phyloP scores from a whole-genome alignment of 1,140 invertebrate species.

The Heliconius himera region DNA sequence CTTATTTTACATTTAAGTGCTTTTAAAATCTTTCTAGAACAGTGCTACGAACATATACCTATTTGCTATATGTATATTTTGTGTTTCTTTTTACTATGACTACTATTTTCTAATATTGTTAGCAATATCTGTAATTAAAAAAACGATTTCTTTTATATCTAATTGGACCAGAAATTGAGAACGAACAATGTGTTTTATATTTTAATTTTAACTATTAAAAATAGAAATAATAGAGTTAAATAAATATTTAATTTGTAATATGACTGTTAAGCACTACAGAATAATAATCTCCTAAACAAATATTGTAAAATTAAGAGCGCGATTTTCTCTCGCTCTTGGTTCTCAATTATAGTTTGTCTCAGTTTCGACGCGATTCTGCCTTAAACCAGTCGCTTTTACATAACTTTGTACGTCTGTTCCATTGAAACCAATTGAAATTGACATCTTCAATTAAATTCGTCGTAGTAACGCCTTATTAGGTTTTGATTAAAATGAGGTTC shows the following conservation, averaged over 20 bases:
- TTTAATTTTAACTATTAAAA: too few species aligned
- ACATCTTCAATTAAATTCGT: not conserved
- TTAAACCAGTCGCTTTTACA: constrained; percentile 30
- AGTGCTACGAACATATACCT: too few species aligned
- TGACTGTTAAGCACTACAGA: not conserved
- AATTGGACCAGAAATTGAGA: too few species aligned
- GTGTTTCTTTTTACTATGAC: too few species aligned
- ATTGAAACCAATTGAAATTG: constrained; percentile 9
- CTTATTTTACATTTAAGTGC: not conserved
- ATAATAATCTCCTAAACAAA: constrained; percentile 7
- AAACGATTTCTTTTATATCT: too few species aligned
- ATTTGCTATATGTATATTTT: too few species aligned
- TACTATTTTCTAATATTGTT: too few species aligned
- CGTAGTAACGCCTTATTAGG: not conserved
- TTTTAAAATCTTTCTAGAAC: too few species aligned
- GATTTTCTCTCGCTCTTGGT: not conserved
- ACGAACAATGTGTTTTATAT: too few species aligned
- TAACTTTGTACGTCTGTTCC: constrained; percentile 15
- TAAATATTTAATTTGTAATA: too few species aligned
- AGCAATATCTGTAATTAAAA: too few species aligned
- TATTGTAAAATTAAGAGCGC: not conserved
- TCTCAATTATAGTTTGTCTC: constrained; percentile 4
- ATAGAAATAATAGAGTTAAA: not conserved
- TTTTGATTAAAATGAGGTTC: not conserved
- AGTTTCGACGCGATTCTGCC: constrained; percentile 30